A percentile compares a stretch with the other conserved stretches of the same genome.
phyloP scores from a whole-genome alignment of 2,113 vertebrate species.

The Leptosomus discolor region DNA sequence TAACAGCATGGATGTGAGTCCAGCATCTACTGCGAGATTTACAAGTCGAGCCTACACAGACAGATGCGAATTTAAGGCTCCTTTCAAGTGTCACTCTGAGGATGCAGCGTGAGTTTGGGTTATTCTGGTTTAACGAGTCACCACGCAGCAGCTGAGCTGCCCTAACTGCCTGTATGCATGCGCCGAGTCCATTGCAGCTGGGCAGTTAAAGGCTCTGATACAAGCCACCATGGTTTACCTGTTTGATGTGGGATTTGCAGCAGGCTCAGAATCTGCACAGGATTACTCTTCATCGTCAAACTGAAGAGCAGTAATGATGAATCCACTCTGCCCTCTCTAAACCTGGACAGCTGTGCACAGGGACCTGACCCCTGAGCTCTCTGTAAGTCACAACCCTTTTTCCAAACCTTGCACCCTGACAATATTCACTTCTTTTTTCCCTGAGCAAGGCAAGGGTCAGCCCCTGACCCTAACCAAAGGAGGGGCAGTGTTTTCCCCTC shows the following conservation, averaged over 20 bases:
- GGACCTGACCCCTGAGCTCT: neutral
- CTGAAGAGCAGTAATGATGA: neutral
- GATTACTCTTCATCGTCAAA: neutral
- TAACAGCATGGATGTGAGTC: accelerated
- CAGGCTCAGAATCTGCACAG: neutral
- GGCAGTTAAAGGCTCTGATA: accelerated
- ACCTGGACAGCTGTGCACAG: too few species aligned
- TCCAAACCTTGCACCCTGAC: neutral
- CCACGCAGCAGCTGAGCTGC: accelerated
- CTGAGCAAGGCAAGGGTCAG: neutral
- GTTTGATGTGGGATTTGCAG: accelerated
- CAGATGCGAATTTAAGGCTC: neutral
- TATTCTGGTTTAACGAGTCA: neutral
- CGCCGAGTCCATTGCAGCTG: accelerated
- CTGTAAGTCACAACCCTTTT: neutral
- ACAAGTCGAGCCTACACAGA: neutral
- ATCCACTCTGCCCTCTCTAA: neutral
- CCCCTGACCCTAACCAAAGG: neutral
- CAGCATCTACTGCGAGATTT: neutral
- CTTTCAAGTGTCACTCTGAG: neutral
- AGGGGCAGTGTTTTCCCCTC: accelerated
- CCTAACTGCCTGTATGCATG: accelerated
- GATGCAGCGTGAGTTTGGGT: neutral
- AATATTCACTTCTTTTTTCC: too few species aligned
- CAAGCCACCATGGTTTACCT: accelerated